phyloP scores from a whole-genome alignment of 2,888 invertebrate genomes.

The Dromius quadrimaculatus region DNA sequence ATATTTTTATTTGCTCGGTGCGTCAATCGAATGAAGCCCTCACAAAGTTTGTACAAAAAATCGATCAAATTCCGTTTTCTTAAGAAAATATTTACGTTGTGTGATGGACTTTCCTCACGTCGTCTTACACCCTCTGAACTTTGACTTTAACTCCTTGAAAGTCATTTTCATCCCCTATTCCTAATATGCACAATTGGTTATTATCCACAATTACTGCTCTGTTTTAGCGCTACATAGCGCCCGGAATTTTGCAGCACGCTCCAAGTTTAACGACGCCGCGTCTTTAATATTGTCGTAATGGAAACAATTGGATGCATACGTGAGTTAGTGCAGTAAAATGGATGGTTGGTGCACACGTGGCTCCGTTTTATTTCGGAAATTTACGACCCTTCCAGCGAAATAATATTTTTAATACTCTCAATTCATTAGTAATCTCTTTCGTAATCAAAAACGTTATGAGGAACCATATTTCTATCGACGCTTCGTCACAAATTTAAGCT shows the following conservation, averaged over 20 bases:
- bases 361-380: slow-evolving; percentile 2
- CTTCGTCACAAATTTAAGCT: slow-evolving; percentile 21
- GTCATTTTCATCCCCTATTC: background rate
- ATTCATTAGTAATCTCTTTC: background rate
- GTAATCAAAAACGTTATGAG: background rate
- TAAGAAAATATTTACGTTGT: slow-evolving; percentile 36
- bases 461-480: slow-evolving; percentile 1
- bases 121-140: slow-evolving; percentile 24
- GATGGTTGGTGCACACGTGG: slow-evolving; percentile 1
- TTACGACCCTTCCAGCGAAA: background rate
- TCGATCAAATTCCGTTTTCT: slow-evolving; percentile 35
- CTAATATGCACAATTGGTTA: slow-evolving; percentile 7
- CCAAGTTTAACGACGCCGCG: slow-evolving; percentile 29
- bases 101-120: slow-evolving; percentile 23
- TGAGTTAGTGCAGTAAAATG: background rate
- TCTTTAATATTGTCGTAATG: slow-evolving; percentile 8
- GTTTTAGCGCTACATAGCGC: background rate
- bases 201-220: background rate
- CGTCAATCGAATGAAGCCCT: background rate
- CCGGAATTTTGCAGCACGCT: slow-evolving; percentile 23
- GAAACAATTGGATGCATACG: slow-evolving; percentile 28
- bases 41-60: background rate
- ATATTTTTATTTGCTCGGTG: slow-evolving; percentile 11
- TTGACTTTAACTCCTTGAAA: background rate
- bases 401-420: background rate